A percentile compares a stretch with the other conserved stretches of the same genome.
Evolutionary conservation across 2,888 invertebrate genomes (phyloP).

Genomic region (Lepidochitona cinerea): DNA sequence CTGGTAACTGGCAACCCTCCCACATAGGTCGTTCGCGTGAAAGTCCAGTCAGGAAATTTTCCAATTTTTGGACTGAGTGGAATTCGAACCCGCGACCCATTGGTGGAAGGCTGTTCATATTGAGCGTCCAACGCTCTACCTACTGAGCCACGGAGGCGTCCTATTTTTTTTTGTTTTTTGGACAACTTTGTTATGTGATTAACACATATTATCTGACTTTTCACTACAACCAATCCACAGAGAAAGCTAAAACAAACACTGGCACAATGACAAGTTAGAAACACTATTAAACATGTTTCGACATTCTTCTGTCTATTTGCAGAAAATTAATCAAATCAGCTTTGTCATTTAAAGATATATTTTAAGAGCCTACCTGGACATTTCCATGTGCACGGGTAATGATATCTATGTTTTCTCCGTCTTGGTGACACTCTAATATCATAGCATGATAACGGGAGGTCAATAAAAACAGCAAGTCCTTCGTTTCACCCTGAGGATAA

Average conservation of each 20-base stretch:
- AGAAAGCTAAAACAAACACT: neutral
- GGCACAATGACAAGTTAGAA: neutral
- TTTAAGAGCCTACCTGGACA: slow-evolving; percentile 77
- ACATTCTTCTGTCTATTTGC: neutral
- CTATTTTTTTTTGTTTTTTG: no score
- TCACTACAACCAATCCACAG: neutral
- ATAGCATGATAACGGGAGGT: slow-evolving; percentile 97
- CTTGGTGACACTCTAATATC: slow-evolving; percentile 89
- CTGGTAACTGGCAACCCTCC: no score
- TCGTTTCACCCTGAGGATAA: slow-evolving; percentile 84
- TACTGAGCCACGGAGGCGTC: no score
- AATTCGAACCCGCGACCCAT: no score
- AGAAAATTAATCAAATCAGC: neutral
- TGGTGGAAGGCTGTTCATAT: no score
- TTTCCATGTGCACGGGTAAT: slow-evolving; percentile 96
- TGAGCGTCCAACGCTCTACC: no score
- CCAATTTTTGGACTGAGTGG: no score
- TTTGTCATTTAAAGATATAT: neutral
- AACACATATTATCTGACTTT: neutral
- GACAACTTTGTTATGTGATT: no score
- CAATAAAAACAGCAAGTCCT: slow-evolving; percentile 93
- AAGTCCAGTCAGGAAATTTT: no score
- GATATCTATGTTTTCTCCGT: slow-evolving; percentile 86
- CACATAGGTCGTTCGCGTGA: no score
- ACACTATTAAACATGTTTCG: neutral